A percentile compares a stretch with the other conserved stretches of the same genome.
Evolutionary conservation across 2,113 vertebrate species (phyloP).

Genomic region (Anoplopoma fimbria): DNA sequence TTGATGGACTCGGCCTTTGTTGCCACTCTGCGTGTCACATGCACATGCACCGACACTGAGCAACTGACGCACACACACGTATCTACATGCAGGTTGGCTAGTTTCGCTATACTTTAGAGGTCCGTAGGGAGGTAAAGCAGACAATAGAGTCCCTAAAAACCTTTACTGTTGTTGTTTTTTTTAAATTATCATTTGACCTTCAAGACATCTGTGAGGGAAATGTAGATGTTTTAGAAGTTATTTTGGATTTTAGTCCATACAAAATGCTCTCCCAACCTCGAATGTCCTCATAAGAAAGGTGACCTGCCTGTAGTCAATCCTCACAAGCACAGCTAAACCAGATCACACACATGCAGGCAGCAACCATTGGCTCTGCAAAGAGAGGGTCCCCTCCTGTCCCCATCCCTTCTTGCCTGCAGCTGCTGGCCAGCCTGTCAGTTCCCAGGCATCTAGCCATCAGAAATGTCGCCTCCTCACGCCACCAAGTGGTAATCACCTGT

Average conservation of each 20-base stretch:
- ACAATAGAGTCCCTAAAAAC: not conserved
- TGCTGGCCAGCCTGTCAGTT: conserved; percentile 78
- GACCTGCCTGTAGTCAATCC: not conserved
- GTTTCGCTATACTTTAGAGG: too few species aligned
- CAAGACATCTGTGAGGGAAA: not conserved
- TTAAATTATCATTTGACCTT: not conserved
- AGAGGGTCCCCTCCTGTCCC: conserved; percentile 70
- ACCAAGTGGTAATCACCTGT: conserved; percentile 69
- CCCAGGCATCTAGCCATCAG: conserved; percentile 71
- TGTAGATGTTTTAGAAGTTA: not conserved
- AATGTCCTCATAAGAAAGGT: conserved; percentile 44
- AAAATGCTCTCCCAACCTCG: not conserved
- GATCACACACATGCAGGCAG: conserved; percentile 59
- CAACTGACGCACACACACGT: conserved; percentile 13
- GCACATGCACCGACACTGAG: conserved; percentile 20
- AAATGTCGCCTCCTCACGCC: conserved; percentile 67
- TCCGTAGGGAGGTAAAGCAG: too few species aligned
- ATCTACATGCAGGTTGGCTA: conserved; percentile 3
- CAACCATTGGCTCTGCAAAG: conserved; percentile 67
- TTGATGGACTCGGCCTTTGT: conserved; percentile 66
- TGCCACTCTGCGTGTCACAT: conserved; percentile 59
- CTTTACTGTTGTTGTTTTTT: too few species aligned
- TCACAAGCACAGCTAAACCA: conserved; percentile 50
- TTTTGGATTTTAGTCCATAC: not conserved
- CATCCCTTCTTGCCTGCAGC: conserved; percentile 74